phyloP scores from a whole-genome alignment of 1,140 invertebrate species.

The Pachypeltis micranthus region DNA sequence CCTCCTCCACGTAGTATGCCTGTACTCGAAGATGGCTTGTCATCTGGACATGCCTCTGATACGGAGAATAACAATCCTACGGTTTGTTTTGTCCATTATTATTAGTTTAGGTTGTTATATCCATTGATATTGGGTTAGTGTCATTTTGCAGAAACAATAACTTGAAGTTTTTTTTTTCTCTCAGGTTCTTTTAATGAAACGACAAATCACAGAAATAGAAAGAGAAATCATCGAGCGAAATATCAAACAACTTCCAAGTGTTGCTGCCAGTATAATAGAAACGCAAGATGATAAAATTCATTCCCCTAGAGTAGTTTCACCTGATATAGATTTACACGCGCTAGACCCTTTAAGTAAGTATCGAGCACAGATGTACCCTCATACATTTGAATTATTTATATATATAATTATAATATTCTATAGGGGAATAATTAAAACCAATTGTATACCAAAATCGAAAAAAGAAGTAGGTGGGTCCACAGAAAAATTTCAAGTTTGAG shows the following conservation, averaged over 20 bases:
- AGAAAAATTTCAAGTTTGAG: too few species aligned
- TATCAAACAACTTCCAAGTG: constrained; percentile 13
- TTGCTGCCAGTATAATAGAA: constrained; percentile 11
- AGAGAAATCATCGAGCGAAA: constrained; percentile 52
- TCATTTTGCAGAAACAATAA: too few species aligned
- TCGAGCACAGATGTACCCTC: too few species aligned
- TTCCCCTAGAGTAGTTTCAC: constrained; percentile 15
- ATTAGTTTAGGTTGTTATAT: too few species aligned
- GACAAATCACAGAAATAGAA: constrained; percentile 60
- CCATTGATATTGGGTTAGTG: too few species aligned
- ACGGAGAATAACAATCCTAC: constrained; percentile 72
- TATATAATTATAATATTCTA: too few species aligned
- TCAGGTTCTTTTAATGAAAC: constrained; percentile 52
- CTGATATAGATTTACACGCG: constrained; percentile 28
- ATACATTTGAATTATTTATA: too few species aligned
- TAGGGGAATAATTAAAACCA: too few species aligned
- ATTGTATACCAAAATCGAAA: too few species aligned
- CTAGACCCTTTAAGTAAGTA: constrained; percentile 30
- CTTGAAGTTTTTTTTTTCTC: constrained; percentile 10
- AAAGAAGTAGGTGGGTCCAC: too few species aligned
- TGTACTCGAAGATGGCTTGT: constrained; percentile 85
- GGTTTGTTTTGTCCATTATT: too few species aligned
- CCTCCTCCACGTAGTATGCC: constrained; percentile 56
- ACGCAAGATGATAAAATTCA: constrained; percentile 16
- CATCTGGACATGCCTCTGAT: constrained; percentile 83